Conservation (phyloP, 2,113 vertebrate genomes). For the Hirundichthys speculiger region DNA sequence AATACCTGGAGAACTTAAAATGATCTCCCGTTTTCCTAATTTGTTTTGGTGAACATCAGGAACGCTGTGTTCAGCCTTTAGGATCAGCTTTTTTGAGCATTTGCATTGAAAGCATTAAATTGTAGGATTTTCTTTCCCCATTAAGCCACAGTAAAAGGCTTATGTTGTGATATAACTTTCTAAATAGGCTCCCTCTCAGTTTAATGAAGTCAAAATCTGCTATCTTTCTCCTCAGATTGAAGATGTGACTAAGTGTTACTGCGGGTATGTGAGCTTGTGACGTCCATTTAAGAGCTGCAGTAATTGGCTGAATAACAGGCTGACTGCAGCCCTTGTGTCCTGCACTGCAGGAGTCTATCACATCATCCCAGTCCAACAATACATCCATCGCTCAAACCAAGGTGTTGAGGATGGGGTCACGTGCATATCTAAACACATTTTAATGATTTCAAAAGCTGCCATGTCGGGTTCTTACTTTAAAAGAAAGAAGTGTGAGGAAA, state of each 20-base stretch:
- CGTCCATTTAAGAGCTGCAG: conserved; percentile 34
- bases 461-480: neutral
- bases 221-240: conserved; percentile 37
- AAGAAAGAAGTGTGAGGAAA: neutral
- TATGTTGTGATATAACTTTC: conserved; percentile 14
- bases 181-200: conserved; percentile 38
- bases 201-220: conserved; percentile 56
- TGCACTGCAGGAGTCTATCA: conserved; percentile 37
- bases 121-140: conserved; percentile 14
- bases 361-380: conserved; percentile 27
- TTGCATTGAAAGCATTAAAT: conserved; percentile 19
- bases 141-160: conserved; percentile 18
- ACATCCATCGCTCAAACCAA: conserved; percentile 33
- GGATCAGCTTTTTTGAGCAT: conserved; percentile 7
- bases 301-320: conserved; percentile 70
- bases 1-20: neutral
- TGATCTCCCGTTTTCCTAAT: neutral
- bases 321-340: conserved; percentile 27
- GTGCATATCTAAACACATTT: neutral
- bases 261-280: conserved; percentile 25
- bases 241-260: conserved; percentile 23
- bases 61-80: conserved; percentile 15
- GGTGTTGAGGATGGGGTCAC: conserved; percentile 6
- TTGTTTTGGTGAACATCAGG: neutral
- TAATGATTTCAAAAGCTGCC: conserved; percentile 7